Evolutionary conservation across 2,888 invertebrate species (phyloP), one percentile per base, ranked within the genome.

Genomic region (Sturmia bella): DNA sequence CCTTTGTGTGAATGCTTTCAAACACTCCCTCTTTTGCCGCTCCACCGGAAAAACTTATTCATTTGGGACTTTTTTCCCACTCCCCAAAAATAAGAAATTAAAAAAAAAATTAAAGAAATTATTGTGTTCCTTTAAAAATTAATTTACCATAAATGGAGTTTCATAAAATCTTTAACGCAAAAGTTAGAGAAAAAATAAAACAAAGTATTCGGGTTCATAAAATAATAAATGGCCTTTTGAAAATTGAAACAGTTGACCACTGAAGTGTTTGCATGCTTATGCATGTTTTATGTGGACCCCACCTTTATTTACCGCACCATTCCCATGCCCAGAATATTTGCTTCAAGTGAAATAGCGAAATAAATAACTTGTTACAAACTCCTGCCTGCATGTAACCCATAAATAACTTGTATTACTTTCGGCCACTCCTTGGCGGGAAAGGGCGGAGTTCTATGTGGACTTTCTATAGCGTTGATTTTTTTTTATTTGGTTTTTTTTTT

Each of bases 201-300:
- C 4, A 32, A 57, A 68, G 19, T 27, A 6, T 27, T 27, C 5
- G 4, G 17, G 12, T 45, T 39, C 4, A 41, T n/a, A n/a, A 56
- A 69, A 57, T 64, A 57, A 69, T 64, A 64, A 52, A 77, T 45
- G 64, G 57, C 41, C 45, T 54, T 2, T 15, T 43, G 41, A 64
- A 57, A 43, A 27, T 77, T 27, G 3, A 0, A 41, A 24, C 52
- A 59, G 1, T 6, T 41, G 32, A 5, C 41, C 37, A 15, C 17
- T 24, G 61, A 61, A 63, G 7, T 56, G 27, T 64, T 75, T 80
- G 54, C 63, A 69, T 79, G 57, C 70, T 75, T 59, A 27, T 59
- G 27, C 37, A 56, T 56, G 15, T 61, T 76, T 72, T 39, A 48
- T 48, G 39, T 0, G 64, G 59, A 70, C 70, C 56, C 50, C 9